Evolutionary conservation across 2,888 invertebrate genomes (phyloP).

Genomic region (Aproaerema taeniolella): DNA sequence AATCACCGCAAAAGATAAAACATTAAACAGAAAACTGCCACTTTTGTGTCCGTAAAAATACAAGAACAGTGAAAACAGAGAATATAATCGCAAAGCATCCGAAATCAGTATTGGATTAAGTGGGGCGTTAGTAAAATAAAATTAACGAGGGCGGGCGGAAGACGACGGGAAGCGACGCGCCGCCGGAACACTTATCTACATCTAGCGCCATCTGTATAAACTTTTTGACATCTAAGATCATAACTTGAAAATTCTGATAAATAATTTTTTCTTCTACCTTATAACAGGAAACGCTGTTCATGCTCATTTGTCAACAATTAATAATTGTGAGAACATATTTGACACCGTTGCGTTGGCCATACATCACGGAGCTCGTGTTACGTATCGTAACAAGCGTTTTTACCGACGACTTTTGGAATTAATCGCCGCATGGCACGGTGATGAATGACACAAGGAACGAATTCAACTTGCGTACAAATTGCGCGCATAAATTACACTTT

Average conservation of each 20-base stretch:
- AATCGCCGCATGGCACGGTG: conserved; percentile 53
- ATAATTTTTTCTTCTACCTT: no score
- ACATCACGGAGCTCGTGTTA: conserved; percentile 18
- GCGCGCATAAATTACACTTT: conserved; percentile 73
- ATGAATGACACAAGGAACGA: conserved; percentile 71
- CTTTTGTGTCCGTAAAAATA: no score
- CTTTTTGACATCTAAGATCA: no score
- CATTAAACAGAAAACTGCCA: no score
- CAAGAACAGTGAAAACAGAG: no score
- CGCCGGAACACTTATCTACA: conserved; percentile 57
- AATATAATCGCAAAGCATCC: conserved; percentile 5
- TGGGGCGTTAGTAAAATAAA: conserved; percentile 63
- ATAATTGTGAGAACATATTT: conserved; percentile 13
- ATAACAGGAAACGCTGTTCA: no score
- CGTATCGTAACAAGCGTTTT: conserved; percentile 43
- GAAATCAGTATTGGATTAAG: conserved; percentile 51
- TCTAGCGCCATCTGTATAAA: conserved; percentile 57
- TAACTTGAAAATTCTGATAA: no score
- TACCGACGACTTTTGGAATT: conserved; percentile 61
- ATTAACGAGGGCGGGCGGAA: conserved; percentile 67
- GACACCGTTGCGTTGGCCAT: conserved; percentile 1
- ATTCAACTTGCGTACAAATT: conserved; percentile 73
- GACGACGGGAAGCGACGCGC: conserved; percentile 54
- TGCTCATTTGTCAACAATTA: conserved; percentile 13
- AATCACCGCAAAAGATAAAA: no score